phyloP scores from a whole-genome alignment of 2,797 vertebrate species.

The Falco concolor region DNA sequence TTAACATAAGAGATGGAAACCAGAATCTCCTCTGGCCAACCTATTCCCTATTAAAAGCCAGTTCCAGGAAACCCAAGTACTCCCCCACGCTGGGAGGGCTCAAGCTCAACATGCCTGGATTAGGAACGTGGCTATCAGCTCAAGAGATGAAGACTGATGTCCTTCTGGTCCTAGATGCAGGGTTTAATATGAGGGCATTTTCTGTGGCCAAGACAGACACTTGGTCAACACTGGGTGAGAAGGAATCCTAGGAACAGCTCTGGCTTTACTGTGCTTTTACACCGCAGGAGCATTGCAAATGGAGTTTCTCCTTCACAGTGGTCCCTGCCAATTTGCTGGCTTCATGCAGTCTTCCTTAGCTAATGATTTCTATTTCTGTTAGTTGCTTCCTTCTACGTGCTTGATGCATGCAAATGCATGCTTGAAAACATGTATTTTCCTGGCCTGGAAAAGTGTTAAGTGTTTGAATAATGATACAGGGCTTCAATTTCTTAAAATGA shows the following conservation, averaged over 20 bases:
- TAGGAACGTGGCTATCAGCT: constrained; percentile 12
- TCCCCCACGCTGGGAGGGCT: constrained; percentile 31
- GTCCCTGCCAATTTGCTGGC: background rate
- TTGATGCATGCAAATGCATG: background rate
- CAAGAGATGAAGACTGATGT: constrained; percentile 43
- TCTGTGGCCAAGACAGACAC: background rate
- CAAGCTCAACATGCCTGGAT: constrained; percentile 6
- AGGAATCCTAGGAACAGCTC: background rate
- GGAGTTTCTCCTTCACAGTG: background rate
- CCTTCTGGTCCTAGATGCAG: background rate
- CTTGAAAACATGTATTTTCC: background rate
- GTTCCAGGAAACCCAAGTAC: constrained; percentile 36
- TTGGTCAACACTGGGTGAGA: background rate
- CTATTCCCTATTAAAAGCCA: constrained; percentile 43
- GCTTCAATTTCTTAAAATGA: background rate
- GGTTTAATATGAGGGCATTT: constrained; percentile 23
- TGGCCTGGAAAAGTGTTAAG: background rate
- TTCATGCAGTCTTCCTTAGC: background rate
- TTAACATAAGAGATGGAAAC: constrained; percentile 50
- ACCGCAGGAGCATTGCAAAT: background rate
- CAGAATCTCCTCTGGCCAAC: constrained; percentile 42
- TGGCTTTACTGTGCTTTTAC: background rate
- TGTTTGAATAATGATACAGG: background rate
- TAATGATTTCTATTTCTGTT: background rate
- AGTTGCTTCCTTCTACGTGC: background rate